Evolutionary conservation across 2,797 vertebrate species (phyloP), one percentile per base, ranked within the genome.

Genomic region (Setipinna tenuifilis): DNA sequence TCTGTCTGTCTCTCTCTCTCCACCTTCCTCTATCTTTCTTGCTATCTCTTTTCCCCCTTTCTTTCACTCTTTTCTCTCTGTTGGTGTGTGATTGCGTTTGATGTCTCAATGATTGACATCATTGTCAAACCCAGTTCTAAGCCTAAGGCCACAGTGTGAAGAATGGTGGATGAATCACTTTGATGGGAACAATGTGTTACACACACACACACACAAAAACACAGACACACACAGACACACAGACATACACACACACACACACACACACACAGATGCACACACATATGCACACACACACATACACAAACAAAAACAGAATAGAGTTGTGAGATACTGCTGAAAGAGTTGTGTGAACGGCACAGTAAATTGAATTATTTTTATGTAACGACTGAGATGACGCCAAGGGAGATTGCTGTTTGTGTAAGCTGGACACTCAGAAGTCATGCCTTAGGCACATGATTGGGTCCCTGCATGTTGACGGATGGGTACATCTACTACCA

Each of bases 211-310:
- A 80, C 17, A 81, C 41, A 84, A 48, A 65, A 48, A 80, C 54
- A 80, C 80, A 48, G 71, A 82, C 84, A 82, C 50, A 54, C 50
- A 54, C 50, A 54, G 2, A 54, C 50, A 54, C 50, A 81, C 78
- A 44, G 58, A 86, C 78, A 85, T 44, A 83, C 68, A 2, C 84
- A 88, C 57, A 58, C 58, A 25, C 84, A 85, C 59, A 28, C 86
- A 54, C 35, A 48, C 61, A 78, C 65, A 80, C 84, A 87, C 75
- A 85, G 82, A 87, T 84, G 83, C 84, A 84, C 83, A 80, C 71
- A 84, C 17, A 68, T 28, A 84, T 54, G 75, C 78, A 59, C 14
- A 84, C 57, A 78, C 54, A 65, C 61, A 80, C 54, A 65, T 65
- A 48, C 82, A 82, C 84, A 82, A 57, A 86, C 78, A 85, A 35